Evolutionary conservation across 2,113 vertebrate genomes (phyloP), one percentile per base, ranked within the genome.

Genomic region (Laticauda colubrina): DNA sequence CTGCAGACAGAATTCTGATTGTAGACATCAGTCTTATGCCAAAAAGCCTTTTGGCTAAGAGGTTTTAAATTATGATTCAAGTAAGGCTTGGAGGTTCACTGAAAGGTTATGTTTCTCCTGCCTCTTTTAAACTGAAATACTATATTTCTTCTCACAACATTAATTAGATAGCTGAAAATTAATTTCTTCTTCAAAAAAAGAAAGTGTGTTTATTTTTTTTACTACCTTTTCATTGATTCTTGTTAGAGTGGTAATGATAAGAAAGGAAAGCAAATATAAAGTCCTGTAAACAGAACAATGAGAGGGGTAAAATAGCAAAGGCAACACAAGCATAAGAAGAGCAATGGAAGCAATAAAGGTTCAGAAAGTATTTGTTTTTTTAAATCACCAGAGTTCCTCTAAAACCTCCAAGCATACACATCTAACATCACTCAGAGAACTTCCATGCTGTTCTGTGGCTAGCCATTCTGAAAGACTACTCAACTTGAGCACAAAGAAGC

Each of bases 1-100:
- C 95, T 95, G 93, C 94, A 96, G 96, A 97, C 96, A 95, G 94
- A 97, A 97, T 97, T 96, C 96, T 95, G 96, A 97, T 96, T 97
- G 97, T 96, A 96, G 95, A 95, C 93, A 95, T 94, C 95, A 92
- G 56, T 93, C 88, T 95, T 93, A 94, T 95, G 95, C 95, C 96
- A 96, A 94, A 96, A 96, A 93, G n/a, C 92, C 96, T 95, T 93
- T 95, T 95, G 48, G 53, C 94, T 75, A 96, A 92, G 94, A 96
- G 95, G 92, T 93, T 94, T 96, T 90, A 94, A 96, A 97, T 97
- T 97, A 97, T 96, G 95, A 94, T 95, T 93, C 95, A 92, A 91
- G 93, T 26, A 89, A 92, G 93, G 94, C 94, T 97, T 94, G 96
- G 43, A 94, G 95, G 97, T 97, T 97, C 97, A 96, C 91, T 18